phyloP scores from a whole-genome alignment of 2,113 vertebrate species.

The Dendropsophus ebraccatus region DNA sequence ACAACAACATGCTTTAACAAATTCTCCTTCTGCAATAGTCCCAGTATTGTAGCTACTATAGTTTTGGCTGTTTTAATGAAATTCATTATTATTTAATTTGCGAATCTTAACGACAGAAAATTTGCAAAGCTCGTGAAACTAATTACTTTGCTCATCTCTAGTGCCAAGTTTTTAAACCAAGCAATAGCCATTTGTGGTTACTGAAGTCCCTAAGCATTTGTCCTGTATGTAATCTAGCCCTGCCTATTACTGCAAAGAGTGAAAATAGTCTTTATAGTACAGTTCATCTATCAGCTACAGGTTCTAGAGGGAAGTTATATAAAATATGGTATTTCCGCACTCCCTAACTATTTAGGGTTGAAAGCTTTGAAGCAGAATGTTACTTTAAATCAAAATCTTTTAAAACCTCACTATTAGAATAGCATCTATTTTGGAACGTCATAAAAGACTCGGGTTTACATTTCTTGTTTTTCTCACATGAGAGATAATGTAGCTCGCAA shows the following conservation, averaged over 20 bases:
- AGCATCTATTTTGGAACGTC: neutral
- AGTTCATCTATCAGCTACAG: neutral
- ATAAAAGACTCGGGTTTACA: neutral
- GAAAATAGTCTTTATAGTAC: neutral
- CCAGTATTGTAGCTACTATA: too few relatives aligned
- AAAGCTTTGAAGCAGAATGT: neutral
- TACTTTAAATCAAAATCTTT: neutral
- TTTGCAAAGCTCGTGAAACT: too few relatives aligned
- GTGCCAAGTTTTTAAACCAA: too few relatives aligned
- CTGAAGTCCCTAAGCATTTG: neutral
- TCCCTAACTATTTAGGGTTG: neutral
- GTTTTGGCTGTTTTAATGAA: too few relatives aligned
- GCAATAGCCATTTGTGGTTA: too few relatives aligned
- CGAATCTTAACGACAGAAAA: too few relatives aligned
- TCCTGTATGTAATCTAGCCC: neutral
- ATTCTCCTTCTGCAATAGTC: too few relatives aligned
- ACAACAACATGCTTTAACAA: too few relatives aligned
- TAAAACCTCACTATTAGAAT: neutral
- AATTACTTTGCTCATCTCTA: too few relatives aligned
- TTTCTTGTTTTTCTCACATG: constrained; percentile 31
- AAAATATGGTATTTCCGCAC: neutral
- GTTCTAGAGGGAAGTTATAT: neutral
- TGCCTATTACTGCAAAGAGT: neutral
- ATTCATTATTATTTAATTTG: too few relatives aligned
- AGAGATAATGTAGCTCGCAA: constrained; percentile 44